A percentile compares a stretch with the other conserved stretches of the same genome.
Evolutionary conservation across 2,113 vertebrate genomes (phyloP).

Genomic region (Myrmophylax atrothorax): DNA sequence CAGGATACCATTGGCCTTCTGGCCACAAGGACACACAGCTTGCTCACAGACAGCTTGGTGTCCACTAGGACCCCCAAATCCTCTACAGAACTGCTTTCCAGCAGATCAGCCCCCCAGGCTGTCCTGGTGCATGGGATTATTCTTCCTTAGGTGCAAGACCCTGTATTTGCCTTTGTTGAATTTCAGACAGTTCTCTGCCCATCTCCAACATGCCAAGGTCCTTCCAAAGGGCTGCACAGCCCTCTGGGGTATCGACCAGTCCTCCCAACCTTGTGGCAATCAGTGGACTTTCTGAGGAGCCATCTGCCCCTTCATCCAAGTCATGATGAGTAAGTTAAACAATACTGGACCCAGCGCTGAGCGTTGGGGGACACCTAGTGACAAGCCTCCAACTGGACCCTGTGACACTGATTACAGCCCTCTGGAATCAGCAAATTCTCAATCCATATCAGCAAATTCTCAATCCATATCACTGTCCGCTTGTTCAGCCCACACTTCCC

Average conservation of each 20-base stretch:
- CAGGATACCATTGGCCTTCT: background rate
- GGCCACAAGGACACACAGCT: background rate
- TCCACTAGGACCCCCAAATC: background rate
- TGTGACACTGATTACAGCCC: background rate
- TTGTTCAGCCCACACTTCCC: background rate
- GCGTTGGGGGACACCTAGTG: background rate
- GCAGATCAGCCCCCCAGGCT: background rate
- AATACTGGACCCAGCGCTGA: background rate
- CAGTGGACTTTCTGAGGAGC: background rate
- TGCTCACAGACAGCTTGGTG: background rate
- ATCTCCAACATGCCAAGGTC: background rate
- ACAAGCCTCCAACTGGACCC: background rate
- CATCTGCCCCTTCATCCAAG: background rate
- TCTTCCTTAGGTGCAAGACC: background rate
- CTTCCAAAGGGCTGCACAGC: background rate
- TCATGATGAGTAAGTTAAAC: background rate
- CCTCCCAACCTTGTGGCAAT: background rate
- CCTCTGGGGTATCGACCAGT: background rate
- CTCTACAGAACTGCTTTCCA: background rate
- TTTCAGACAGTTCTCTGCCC: background rate
- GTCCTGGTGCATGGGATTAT: background rate
- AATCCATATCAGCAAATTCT: background rate
- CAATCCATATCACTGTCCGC: background rate
- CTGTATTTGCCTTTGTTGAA: background rate
- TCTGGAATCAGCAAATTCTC: background rate